These are phyloP conservation scores for Cryptoblepharus egeriae DNA, from an alignment of 2,797 vertebrate genomes.

Conservation along the genomic window DNA sequence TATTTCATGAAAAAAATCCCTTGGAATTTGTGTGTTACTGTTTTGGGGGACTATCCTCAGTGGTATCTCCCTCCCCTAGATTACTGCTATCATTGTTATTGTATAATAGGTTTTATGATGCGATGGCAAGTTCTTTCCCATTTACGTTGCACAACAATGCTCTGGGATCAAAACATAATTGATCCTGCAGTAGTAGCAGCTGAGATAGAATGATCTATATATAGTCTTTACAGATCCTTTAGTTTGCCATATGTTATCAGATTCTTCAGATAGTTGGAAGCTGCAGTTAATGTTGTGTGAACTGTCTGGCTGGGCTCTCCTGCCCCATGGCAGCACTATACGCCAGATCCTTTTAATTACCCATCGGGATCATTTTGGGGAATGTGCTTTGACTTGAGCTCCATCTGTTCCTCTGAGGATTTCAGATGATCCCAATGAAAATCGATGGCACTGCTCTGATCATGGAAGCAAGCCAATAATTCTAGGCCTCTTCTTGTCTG, in stretches of 20 bases:
- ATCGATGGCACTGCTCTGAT: fast-evolving
- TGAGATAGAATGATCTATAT: background rate
- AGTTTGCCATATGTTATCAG: background rate
- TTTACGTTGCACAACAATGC: background rate
- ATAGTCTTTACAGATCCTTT: background rate
- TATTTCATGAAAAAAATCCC: background rate
- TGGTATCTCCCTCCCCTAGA: background rate
- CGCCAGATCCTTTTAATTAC: background rate
- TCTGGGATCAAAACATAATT: background rate
- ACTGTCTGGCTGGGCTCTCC: background rate
- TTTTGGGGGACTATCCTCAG: background rate
- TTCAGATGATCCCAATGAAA: background rate
- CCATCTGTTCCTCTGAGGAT: background rate
- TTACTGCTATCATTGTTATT: background rate
- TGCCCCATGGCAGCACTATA: too few relatives aligned
- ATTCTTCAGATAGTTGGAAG: background rate
- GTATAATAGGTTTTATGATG: background rate
- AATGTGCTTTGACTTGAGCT: background rate
- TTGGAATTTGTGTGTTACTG: background rate
- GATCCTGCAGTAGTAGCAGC: background rate
- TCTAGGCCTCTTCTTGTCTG: background rate
- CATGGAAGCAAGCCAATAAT: fast-evolving
- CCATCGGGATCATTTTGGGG: background rate
- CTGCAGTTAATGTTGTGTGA: background rate
- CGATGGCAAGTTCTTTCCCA: background rate